phyloP scores from a whole-genome alignment of 2,797 vertebrate genomes.

The Chrysocyon brachyurus region DNA sequence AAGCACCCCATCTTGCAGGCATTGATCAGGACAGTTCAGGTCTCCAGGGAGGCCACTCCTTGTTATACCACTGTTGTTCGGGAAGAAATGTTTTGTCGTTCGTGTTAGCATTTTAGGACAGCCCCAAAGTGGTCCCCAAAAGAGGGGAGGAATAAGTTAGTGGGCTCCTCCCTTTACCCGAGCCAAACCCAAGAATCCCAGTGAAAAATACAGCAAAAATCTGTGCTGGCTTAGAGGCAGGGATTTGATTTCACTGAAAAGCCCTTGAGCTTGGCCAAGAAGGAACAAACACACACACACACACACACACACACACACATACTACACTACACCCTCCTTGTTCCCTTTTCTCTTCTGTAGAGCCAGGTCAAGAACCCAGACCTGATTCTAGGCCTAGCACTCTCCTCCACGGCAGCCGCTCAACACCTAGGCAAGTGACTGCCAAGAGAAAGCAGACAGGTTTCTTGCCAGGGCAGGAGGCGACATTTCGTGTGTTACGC shows the following conservation, averaged over 20 bases:
- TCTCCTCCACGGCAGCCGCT: not conserved
- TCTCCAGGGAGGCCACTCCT: accelerated
- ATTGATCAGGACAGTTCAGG: not conserved
- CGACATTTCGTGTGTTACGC: accelerated
- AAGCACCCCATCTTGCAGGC: not conserved
- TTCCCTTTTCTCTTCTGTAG: not conserved
- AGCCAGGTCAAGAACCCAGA: not conserved
- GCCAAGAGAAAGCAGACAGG: not conserved
- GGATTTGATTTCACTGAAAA: not conserved
- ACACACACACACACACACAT: not conserved
- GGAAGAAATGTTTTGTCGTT: not conserved
- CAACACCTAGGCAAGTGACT: accelerated
- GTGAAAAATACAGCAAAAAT: not conserved
- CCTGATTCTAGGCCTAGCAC: not conserved
- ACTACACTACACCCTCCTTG: too few relatives aligned
- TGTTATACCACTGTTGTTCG: too few relatives aligned
- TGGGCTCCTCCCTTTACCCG: not conserved
- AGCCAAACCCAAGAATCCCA: not conserved
- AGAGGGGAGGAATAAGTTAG: not conserved
- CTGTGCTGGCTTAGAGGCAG: not conserved
- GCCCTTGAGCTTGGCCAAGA: not conserved
- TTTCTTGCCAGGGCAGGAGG: not conserved
- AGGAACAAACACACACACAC: not conserved
- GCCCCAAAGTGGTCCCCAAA: not conserved
- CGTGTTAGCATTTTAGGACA: not conserved